Percentiles rank a stretch among this genome's conserved stretches.
phyloP scores from a whole-genome alignment of 1,140 invertebrate genomes.

The Drosophila ohnishii region DNA sequence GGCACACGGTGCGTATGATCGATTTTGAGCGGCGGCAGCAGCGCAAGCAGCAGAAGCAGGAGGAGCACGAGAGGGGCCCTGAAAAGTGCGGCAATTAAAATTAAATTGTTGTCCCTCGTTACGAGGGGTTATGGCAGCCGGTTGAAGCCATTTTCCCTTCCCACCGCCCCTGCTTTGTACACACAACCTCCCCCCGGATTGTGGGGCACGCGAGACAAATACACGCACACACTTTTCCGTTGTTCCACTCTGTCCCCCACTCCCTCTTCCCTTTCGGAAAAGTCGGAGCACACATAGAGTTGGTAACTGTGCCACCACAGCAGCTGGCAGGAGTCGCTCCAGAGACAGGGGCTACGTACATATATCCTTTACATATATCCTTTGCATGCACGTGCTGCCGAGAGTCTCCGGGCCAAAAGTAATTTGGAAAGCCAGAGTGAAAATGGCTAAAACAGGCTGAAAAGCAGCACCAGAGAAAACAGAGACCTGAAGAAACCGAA shows the following conservation, averaged over 20 bases:
- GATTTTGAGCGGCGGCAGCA: slow-evolving; percentile 22
- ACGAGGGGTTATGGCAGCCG: slow-evolving; percentile 19
- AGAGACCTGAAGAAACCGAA: slow-evolving; percentile 22
- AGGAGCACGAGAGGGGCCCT: background rate
- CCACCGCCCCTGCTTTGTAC: background rate
- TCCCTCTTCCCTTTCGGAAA: background rate
- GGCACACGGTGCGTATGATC: slow-evolving; percentile 52
- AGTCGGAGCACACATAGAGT: slow-evolving; percentile 32
- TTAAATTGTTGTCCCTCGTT: slow-evolving; percentile 68
- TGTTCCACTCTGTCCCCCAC: background rate
- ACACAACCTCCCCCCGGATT: slow-evolving; percentile 17
- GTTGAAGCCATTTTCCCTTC: background rate
- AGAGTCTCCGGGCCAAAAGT: slow-evolving; percentile 48
- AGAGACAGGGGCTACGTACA: slow-evolving; percentile 33
- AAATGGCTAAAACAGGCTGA: slow-evolving; percentile 14
- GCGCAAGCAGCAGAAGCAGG: background rate
- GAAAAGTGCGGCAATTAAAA: slow-evolving; percentile 73
- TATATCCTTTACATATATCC: slow-evolving; percentile 16
- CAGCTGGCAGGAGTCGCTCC: slow-evolving; percentile 48
- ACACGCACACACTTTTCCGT: slow-evolving; percentile 32
- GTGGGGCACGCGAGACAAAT: slow-evolving; percentile 54
- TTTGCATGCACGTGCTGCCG: slow-evolving; percentile 72
- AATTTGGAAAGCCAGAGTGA: slow-evolving; percentile 31
- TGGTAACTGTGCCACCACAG: slow-evolving; percentile 47
- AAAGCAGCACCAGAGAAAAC: slow-evolving; percentile 19